phyloP scores from a whole-genome alignment of 2,888 invertebrate species.

The Smittia sp. region DNA sequence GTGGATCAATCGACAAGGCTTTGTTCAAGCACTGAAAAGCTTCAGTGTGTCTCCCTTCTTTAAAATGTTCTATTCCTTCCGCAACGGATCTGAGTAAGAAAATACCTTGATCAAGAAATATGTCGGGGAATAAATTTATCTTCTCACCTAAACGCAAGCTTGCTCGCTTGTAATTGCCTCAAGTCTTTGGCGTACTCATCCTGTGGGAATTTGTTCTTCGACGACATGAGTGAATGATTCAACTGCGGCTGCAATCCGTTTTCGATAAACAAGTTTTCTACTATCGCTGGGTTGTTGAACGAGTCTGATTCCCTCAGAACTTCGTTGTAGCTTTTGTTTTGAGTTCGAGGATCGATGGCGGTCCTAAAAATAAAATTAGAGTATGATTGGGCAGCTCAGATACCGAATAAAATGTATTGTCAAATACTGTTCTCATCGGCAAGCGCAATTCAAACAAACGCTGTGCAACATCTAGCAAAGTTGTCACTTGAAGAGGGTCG shows the following conservation, averaged over 20 bases:
- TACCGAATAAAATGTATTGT: neutral
- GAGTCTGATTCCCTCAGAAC: slow-evolving; percentile 79
- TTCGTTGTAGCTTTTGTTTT: slow-evolving; percentile 74
- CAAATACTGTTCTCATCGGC: neutral
- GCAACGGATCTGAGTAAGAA: slow-evolving; percentile 73
- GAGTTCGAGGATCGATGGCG: slow-evolving; percentile 76
- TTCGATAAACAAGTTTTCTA: slow-evolving; percentile 76
- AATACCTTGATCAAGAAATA: neutral
- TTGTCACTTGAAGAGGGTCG: neutral
- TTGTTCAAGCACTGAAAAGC: slow-evolving; percentile 93
- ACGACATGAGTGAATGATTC: slow-evolving; percentile 48
- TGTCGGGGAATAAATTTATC: slow-evolving; percentile 1
- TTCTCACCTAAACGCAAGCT: slow-evolving; percentile 78
- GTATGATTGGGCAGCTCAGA: too few species aligned
- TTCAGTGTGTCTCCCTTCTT: slow-evolving; percentile 87
- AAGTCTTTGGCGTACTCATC: slow-evolving; percentile 80
- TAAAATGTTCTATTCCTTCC: slow-evolving; percentile 94
- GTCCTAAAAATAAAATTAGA: slow-evolving; percentile 59
- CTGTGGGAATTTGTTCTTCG: slow-evolving; percentile 71
- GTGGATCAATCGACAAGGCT: slow-evolving; percentile 86
- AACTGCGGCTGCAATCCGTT: slow-evolving; percentile 54
- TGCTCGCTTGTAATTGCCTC: slow-evolving; percentile 85
- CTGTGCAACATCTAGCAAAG: neutral
- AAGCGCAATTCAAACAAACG: neutral
- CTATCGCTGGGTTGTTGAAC: slow-evolving; percentile 87